Base-by-base conservation (phyloP, 2,888 invertebrate species). In the Pelosia muscerda region DNA sequence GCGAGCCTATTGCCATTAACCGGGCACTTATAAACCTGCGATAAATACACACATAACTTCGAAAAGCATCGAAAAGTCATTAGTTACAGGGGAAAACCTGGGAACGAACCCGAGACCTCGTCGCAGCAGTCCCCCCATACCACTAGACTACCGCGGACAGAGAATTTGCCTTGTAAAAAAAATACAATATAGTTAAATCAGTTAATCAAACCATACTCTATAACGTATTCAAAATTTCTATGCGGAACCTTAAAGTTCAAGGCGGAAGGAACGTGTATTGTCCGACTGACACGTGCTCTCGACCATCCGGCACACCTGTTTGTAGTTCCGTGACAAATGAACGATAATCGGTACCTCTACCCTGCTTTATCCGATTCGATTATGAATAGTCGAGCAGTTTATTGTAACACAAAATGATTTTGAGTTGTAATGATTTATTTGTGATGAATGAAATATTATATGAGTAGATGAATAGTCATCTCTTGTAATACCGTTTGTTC, bases 231-330 rank as follows among this genome's bases (percentile, higher is more conserved):
- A 26, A 26, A 13, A 61, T 56, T 61, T 61, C 26, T 11, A 68
- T 69, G 23, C 55, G 63, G 75, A 74, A 72, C 79, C 79, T 57
- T 77, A 81, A 84, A 72, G 76, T 65, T 76, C 69, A 69, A 78
- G 79, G 84, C 89, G 89, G 90, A 90, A 90, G 89, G 88, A 86
- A 86, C 86, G 78, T 79, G 76, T 81, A 85, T 85, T 86, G 83
- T 86, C 77, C 79, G 64, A 71, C 67, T 63, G 80, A 87, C 89
- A 88, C 88, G 90, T 88, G 87, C 87, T 84, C 68, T 65, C 61
- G 69, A 78, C 84, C 84, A 86, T 88, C 88, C 89, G 88, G 88
- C 84, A 88, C 89, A 90, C 90, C 90, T 90, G 90, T 83, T 81
- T 83, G 81, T 82, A 79, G 76, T 75, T 80, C 83, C 76, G 79